Evolutionary conservation across 2,113 vertebrate genomes (phyloP).

Genomic region (Vimba vimba): DNA sequence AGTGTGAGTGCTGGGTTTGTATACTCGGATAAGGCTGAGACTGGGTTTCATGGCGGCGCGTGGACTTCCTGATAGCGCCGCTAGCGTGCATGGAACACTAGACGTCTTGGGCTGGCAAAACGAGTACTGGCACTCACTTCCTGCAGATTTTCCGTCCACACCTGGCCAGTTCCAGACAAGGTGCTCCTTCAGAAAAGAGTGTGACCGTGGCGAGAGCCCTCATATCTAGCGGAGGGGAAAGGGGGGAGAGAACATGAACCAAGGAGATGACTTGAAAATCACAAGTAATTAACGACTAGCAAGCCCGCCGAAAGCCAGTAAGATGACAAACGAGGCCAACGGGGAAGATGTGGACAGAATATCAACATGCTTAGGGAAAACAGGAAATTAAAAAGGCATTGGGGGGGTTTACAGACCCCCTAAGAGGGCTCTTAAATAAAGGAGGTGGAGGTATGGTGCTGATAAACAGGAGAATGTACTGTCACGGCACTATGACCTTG

Average conservation of each 20-base stretch:
- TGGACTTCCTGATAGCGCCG: conserved; percentile 54
- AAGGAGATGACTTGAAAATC: conserved; percentile 29
- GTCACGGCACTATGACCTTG: conserved; percentile 61
- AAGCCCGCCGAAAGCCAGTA: conserved; percentile 34
- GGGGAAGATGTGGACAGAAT: conserved; percentile 57
- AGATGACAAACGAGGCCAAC: conserved; percentile 42
- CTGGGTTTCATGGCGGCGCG: conserved; percentile 46
- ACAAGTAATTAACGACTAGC: conserved; percentile 41
- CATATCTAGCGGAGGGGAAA: conserved; percentile 32
- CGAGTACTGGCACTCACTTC: conserved; percentile 51
- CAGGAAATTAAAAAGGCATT: conserved; percentile 57
- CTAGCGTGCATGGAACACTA: conserved; percentile 44
- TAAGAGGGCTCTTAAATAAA: conserved; percentile 66
- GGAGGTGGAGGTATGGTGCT: not conserved
- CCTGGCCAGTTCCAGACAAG: conserved; percentile 56
- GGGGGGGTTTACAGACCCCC: conserved; percentile 54
- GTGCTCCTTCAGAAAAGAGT: conserved; percentile 49
- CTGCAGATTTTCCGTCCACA: conserved; percentile 56
- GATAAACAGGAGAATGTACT: conserved; percentile 67
- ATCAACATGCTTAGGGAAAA: conserved; percentile 61
- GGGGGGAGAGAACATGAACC: conserved; percentile 17
- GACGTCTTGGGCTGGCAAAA: conserved; percentile 51
- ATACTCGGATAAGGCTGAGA: conserved; percentile 44
- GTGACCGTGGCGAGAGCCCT: conserved; percentile 33
- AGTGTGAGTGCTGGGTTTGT: conserved; percentile 26